These are phyloP conservation scores for Cantharis rufa DNA, from an alignment of 2,888 invertebrate species.

Conservation along the genomic window DNA sequence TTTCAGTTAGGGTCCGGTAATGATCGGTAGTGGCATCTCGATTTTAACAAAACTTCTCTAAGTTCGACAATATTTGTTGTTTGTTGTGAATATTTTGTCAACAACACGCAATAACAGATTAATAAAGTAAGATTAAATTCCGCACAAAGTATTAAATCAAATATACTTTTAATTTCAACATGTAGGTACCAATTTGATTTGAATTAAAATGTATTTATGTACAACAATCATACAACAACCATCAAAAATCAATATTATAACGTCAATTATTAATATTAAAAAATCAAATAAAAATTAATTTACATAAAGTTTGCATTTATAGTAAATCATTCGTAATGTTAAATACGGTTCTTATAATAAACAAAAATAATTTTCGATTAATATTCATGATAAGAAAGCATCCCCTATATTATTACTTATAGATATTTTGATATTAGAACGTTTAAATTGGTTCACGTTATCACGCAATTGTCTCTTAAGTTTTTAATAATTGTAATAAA, in stretches of 20 bases:
- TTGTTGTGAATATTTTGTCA: neutral
- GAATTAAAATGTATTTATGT: neutral
- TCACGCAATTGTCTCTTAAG: slow-evolving; percentile 32
- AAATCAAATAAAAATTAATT: neutral
- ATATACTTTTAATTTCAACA: neutral
- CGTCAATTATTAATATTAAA: neutral
- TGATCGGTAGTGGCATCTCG: no score
- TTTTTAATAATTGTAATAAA: neutral
- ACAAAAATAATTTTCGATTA: slow-evolving; percentile 27
- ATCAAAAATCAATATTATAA: neutral
- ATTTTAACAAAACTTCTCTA: neutral
- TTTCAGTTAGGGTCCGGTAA: no score
- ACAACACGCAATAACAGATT: neutral
- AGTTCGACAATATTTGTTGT: neutral
- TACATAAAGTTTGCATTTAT: neutral
- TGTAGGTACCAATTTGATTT: neutral
- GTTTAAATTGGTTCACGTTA: slow-evolving; percentile 32
- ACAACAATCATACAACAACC: neutral
- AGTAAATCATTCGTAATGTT: neutral
- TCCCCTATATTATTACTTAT: slow-evolving; percentile 22
- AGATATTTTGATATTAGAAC: slow-evolving; percentile 32
- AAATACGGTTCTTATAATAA: slow-evolving; percentile 4
- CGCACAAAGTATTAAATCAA: neutral
- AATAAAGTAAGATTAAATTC: neutral
- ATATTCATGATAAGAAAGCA: slow-evolving; percentile 19